phyloP scores from a whole-genome alignment of 2,113 vertebrate species.

The Plestiodon gilberti region DNA sequence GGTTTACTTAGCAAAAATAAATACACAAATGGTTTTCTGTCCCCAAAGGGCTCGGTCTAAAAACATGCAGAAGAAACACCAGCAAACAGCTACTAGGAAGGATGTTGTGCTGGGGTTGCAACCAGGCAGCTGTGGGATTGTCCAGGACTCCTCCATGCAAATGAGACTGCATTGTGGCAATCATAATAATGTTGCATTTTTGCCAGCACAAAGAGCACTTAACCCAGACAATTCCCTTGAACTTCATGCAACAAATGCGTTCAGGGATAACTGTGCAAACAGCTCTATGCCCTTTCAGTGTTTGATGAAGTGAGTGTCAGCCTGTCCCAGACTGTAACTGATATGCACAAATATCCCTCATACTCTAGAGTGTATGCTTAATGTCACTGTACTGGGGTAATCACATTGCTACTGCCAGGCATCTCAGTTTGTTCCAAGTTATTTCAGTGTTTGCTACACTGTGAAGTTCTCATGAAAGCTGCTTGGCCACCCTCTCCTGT shows the following conservation, averaged over 20 bases:
- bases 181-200: not conserved
- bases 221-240: not conserved
- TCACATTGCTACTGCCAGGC: not conserved
- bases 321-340: conserved; percentile 12
- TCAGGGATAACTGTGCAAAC: not conserved
- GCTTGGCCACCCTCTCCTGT: not conserved
- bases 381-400: conserved; percentile 15
- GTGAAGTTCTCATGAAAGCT: conserved; percentile 5
- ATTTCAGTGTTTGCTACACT: conserved; percentile 2
- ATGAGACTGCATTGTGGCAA: not conserved
- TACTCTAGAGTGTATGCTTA: not conserved
- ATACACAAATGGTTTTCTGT: no score
- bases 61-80: no score
- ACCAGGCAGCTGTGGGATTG: not conserved
- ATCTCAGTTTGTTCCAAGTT: not conserved
- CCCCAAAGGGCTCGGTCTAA: no score
- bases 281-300: conserved; percentile 20
- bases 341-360: not conserved
- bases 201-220: not conserved
- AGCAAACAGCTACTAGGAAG: no score
- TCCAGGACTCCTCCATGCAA: not conserved
- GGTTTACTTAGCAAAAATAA: no score
- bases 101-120: not conserved
- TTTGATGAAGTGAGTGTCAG: conserved; percentile 3
- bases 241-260: not conserved